phyloP scores from a whole-genome alignment of 2,888 invertebrate species.

The Epirrhoe tristata region DNA sequence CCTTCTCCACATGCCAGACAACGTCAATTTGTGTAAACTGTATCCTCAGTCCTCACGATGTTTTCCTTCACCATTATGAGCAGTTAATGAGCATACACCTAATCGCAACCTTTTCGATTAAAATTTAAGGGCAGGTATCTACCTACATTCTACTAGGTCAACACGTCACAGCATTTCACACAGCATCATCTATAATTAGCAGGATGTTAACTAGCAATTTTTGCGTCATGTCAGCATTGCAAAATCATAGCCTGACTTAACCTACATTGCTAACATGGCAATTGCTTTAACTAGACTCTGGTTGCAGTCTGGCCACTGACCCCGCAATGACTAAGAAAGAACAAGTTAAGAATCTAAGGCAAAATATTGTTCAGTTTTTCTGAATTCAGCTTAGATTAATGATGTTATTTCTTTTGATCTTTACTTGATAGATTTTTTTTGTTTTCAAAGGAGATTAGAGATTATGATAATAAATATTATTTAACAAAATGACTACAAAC shows the following conservation, averaged over 20 bases:
- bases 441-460: neutral
- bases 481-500: neutral
- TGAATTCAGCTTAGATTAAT: no score
- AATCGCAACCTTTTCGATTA: no score
- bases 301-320: neutral
- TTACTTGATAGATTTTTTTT: neutral
- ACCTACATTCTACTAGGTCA: no score
- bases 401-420: neutral
- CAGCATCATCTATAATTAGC: neutral
- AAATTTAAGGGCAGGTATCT: no score
- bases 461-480: neutral
- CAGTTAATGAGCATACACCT: no score
- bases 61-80: no score
- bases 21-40: no score
- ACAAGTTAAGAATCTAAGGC: neutral
- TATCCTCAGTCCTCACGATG: no score
- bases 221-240: constrained; percentile 6
- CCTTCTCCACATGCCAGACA: no score
- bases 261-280: constrained; percentile 3
- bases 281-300: neutral
- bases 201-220: neutral
- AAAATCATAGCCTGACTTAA: constrained; percentile 8
- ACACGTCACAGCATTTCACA: no score
- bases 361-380: no score
- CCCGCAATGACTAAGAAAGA: neutral